Conservation (phyloP, 2,888 invertebrate genomes). For the Leptopilina myrica region DNA sequence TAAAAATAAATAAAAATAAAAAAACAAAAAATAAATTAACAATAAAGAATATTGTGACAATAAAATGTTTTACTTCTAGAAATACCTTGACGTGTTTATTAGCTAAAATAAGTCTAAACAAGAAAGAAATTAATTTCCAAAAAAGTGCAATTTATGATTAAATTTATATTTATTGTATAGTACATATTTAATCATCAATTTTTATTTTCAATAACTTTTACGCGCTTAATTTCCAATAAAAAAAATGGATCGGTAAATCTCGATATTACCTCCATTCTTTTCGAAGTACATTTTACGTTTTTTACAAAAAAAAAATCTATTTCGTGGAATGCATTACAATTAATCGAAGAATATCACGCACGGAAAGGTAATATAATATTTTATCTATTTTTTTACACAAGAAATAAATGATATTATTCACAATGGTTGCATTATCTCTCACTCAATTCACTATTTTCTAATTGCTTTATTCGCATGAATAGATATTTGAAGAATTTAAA, state of each 20-base stretch:
- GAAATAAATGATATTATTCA: constrained; percentile 18
- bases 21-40: too few species aligned
- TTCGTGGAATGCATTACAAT: constrained; percentile 20
- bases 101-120: too few species aligned
- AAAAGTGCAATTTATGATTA: background rate
- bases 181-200: constrained; percentile 32
- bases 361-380: constrained; percentile 10
- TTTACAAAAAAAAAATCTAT: constrained; percentile 18
- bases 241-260: constrained; percentile 15
- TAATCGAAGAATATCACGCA: constrained; percentile 11
- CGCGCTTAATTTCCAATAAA: constrained; percentile 4
- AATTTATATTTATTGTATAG: constrained; percentile 25
- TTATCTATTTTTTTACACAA: constrained; percentile 22
- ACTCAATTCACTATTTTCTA: background rate
- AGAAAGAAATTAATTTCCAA: too few species aligned
- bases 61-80: too few species aligned
- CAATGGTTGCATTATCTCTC: constrained; percentile 25
- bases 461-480: background rate
- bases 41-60: too few species aligned
- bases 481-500: background rate
- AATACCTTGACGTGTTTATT: too few species aligned
- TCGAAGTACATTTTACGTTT: background rate
- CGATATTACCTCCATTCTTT: constrained; percentile 4
- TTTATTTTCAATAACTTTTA: constrained; percentile 27
- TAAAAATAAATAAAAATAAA: too few species aligned